Conservation (phyloP, 2,113 vertebrate species). For the Sylvia atricapilla region DNA sequence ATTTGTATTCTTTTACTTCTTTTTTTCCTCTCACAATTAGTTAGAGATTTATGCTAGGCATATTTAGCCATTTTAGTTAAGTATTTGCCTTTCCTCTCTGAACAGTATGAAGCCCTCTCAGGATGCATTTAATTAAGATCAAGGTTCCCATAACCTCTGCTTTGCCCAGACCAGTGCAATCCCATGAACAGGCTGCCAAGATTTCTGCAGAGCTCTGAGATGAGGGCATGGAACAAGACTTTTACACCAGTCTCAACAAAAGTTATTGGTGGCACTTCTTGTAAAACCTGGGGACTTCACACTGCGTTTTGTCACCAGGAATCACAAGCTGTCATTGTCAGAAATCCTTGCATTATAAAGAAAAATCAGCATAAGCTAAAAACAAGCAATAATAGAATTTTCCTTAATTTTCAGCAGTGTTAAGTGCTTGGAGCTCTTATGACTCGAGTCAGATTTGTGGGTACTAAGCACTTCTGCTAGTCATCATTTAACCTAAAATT, state of each 20-base stretch:
- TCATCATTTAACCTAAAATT: not conserved
- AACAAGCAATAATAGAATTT: not conserved
- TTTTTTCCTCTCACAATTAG: not conserved
- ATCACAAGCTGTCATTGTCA: not conserved
- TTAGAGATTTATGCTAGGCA: not conserved
- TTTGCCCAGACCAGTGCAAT: not conserved
- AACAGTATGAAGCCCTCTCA: not conserved
- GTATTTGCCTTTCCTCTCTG: not conserved
- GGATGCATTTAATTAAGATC: not conserved
- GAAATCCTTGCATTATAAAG: not conserved
- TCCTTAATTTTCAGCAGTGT: not conserved
- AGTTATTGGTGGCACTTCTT: not conserved
- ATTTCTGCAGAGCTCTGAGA: not conserved
- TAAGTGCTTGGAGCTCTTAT: not conserved
- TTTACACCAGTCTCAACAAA: not conserved
- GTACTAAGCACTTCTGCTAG: not conserved
- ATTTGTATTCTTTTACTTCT: not conserved
- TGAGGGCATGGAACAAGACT: not conserved
- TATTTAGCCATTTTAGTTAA: not conserved
- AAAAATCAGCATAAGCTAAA: not conserved
- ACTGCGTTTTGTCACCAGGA: not conserved
- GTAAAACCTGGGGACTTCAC: not conserved
- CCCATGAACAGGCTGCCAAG: accelerated
- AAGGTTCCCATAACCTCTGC: not conserved
- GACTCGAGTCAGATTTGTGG: not conserved